These are phyloP conservation scores for Pseudachorutes palmiensis DNA, from an alignment of 1,140 invertebrate species.

Conservation along the genomic window DNA sequence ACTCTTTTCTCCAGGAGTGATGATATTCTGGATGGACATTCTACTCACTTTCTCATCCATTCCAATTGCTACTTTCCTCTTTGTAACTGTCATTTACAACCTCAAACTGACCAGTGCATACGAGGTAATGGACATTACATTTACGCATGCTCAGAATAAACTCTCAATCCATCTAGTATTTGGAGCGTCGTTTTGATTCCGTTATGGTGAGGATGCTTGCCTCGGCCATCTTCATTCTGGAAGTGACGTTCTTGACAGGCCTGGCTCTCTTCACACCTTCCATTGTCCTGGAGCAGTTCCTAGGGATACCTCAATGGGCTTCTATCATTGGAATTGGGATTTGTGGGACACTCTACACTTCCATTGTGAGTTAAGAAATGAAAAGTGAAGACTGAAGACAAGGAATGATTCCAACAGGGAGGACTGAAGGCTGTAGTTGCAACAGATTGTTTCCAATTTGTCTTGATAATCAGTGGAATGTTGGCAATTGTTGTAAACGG, in stretches of 20 bases:
- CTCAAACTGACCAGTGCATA: conserved; percentile 37
- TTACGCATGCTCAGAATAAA: background rate
- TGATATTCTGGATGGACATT: conserved; percentile 1
- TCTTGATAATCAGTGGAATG: conserved; percentile 34
- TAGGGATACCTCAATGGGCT: conserved; percentile 31
- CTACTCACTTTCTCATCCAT: conserved; percentile 24
- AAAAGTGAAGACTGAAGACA: too few species aligned
- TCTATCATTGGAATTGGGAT: conserved; percentile 31
- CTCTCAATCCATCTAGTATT: conserved; percentile 22
- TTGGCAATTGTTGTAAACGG: conserved; percentile 33
- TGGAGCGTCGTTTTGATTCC: conserved; percentile 33
- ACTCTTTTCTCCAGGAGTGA: too few species aligned
- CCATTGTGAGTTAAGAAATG: conserved; percentile 28
- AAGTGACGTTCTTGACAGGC: conserved; percentile 23
- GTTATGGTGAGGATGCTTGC: conserved; percentile 25
- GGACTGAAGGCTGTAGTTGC: conserved; percentile 46
- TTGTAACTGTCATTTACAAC: conserved; percentile 36
- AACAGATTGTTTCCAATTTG: conserved; percentile 36
- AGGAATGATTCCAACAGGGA: conserved; percentile 43
- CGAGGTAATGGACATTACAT: conserved; percentile 26
- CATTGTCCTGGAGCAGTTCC: conserved; percentile 32
- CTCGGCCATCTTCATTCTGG: conserved; percentile 29
- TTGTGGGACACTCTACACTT: conserved; percentile 32
- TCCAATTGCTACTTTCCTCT: conserved; percentile 32
- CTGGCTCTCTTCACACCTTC: conserved; percentile 30